Percentiles rank a stretch among this genome's conserved stretches.
phyloP scores from a whole-genome alignment of 1,140 invertebrate genomes.

The Calliphora vicina region DNA sequence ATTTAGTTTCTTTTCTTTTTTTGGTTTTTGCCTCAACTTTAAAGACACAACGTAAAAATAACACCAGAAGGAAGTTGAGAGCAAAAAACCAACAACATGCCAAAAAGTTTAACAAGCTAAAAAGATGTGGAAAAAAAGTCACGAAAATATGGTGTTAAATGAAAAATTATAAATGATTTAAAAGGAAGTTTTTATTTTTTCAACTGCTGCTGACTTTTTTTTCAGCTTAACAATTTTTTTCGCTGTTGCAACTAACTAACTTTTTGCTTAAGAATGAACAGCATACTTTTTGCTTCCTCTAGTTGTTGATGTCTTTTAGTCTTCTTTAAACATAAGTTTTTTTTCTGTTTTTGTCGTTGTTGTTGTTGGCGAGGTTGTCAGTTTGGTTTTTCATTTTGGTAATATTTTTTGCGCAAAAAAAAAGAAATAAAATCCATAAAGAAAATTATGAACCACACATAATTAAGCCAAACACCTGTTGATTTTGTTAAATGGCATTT shows the following conservation, averaged over 20 bases:
- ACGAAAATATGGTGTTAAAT: constrained; percentile 31
- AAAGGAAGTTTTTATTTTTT: not conserved
- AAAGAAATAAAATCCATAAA: too few species aligned
- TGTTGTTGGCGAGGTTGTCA: too few species aligned
- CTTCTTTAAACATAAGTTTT: not conserved
- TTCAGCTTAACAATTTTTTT: too few species aligned
- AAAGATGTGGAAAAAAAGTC: not conserved
- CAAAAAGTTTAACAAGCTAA: constrained; percentile 17
- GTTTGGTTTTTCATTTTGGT: not conserved
- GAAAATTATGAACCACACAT: constrained; percentile 24
- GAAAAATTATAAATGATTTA: constrained; percentile 31
- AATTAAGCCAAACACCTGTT: constrained; percentile 32
- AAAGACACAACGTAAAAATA: not conserved
- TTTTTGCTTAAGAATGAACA: not conserved
- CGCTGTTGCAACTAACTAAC: not conserved
- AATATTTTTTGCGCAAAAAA: not conserved
- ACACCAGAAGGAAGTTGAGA: not conserved
- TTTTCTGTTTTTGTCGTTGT: not conserved
- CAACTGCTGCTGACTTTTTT: not conserved
- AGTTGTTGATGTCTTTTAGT: too few species aligned
- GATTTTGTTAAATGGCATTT: not conserved
- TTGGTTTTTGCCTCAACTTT: not conserved
- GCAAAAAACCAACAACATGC: not conserved
- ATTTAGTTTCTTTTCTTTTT: too few species aligned
- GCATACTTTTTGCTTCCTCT: not conserved